Base-by-base conservation (phyloP, 2,797 vertebrate genomes). In the Menidia menidia region DNA sequence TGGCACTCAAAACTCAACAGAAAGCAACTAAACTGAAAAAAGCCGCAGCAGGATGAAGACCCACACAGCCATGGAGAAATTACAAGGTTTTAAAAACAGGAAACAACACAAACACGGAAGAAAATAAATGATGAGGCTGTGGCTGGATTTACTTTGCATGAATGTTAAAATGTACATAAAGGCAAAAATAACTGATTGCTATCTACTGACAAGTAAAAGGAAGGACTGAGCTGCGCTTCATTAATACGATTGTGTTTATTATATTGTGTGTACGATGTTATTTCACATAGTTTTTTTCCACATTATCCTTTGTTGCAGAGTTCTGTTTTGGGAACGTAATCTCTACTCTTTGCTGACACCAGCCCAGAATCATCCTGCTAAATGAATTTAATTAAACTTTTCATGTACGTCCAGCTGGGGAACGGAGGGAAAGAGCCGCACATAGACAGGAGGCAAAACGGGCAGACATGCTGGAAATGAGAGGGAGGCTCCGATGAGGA, bases 71-170 rank as follows among this genome's bases (percentile, higher is more conserved):
- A 77, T 41, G 55, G 71, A 74, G 60, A 68, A 78, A 76, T 78
- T 72, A 64, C 55, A 75, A 64, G 54, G 19, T 8, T 62, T 59
- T 71, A 72, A 71, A 68, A 82, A 75, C 61, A 68, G 60, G 59
- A 45, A 74, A 73, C 66, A 82, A 68, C 61, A 75, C 82, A 75
- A 70, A 70, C 33, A 60, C 50, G 43, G 71, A 70, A 55, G 39
- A 47, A 84, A 69, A 68, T 60, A 83, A 80, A 84, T 78, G 80
- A 71, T 48, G 48, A 80, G 62, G 75, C 78, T 72, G 63, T 15
- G 14, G 47, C 58, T 61, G 75, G 67, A 72, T 80, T 73, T 78
- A 60, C 41, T 74, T 77, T 64, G 71, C 80, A 64, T 77, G 78
- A 7, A 64, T 70, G 77, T 75, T 78, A 83, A 83, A 80, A 80